These are phyloP conservation scores for Brenthis daphne DNA, from an alignment of 2,888 invertebrate species.

Conservation along the genomic window DNA sequence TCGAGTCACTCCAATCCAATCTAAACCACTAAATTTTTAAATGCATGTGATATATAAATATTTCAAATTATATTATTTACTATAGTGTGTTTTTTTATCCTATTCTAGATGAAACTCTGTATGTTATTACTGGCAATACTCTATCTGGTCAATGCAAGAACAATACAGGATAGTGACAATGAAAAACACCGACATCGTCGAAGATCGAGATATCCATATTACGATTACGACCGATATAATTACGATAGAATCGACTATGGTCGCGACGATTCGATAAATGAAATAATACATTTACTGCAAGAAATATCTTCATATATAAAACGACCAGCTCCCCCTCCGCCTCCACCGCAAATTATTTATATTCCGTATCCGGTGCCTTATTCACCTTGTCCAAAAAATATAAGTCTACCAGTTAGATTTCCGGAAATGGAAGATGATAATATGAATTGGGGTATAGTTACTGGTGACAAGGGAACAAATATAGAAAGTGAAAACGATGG, in stretches of 20 bases:
- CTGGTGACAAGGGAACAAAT: constrained; percentile 42
- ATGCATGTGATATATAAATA: background rate
- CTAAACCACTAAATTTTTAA: no score
- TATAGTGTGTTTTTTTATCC: constrained; percentile 33
- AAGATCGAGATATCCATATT: constrained; percentile 59
- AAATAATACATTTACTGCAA: constrained; percentile 59
- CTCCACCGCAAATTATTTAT: constrained; percentile 63
- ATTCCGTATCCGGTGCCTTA: constrained; percentile 61
- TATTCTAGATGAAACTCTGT: constrained; percentile 64
- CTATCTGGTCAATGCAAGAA: constrained; percentile 51
- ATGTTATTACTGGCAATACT: constrained; percentile 50
- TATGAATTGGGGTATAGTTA: constrained; percentile 61
- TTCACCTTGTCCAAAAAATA: constrained; percentile 34
- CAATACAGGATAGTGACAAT: constrained; percentile 47
- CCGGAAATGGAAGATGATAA: constrained; percentile 55
- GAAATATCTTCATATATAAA: constrained; percentile 57
- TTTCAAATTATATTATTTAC: background rate
- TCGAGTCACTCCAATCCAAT: no score
- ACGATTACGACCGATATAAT: constrained; percentile 55
- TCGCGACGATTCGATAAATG: constrained; percentile 54
- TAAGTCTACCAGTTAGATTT: constrained; percentile 42
- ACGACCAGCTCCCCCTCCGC: constrained; percentile 51
- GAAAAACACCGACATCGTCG: constrained; percentile 51
- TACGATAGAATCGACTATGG: constrained; percentile 54
- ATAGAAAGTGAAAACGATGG: constrained; percentile 49